These are phyloP conservation scores for Tetheella fluctuosa DNA, from an alignment of 2,888 invertebrate genomes.

Conservation along the genomic window DNA sequence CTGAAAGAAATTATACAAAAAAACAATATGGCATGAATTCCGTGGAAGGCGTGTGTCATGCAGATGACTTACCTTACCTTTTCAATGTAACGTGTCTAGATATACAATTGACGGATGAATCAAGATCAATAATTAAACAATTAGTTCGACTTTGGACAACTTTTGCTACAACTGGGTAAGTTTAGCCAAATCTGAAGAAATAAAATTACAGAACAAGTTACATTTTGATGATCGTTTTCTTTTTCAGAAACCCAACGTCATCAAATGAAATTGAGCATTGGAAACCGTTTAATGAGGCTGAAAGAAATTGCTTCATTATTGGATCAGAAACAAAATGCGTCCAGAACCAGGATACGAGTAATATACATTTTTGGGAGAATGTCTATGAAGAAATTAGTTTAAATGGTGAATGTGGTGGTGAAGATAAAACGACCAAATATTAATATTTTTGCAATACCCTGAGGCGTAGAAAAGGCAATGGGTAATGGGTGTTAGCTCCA, in stretches of 20 bases:
- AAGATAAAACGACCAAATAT: neutral
- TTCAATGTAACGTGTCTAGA: conserved; percentile 67
- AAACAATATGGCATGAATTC: conserved; percentile 64
- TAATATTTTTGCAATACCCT: neutral
- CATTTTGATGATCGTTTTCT: neutral
- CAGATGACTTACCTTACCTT: conserved; percentile 70
- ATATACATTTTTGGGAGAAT: conserved; percentile 69
- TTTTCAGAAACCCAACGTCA: conserved; percentile 69
- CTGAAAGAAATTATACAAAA: conserved; percentile 70
- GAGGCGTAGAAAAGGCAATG: no score
- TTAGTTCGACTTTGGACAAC: conserved; percentile 67
- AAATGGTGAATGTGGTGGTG: neutral
- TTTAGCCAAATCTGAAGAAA: conserved; percentile 2
- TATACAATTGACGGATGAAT: conserved; percentile 64
- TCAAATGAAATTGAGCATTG: conserved; percentile 48
- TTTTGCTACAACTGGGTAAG: conserved; percentile 72
- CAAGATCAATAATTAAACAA: conserved; percentile 53
- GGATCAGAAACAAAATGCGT: conserved; percentile 55
- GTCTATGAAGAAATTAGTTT: conserved; percentile 54
- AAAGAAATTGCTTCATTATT: conserved; percentile 62
- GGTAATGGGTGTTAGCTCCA: no score
- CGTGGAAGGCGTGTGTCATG: conserved; percentile 69
- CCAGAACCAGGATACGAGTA: conserved; percentile 48
- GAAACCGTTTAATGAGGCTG: conserved; percentile 62
- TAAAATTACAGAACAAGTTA: neutral